Percentiles rank a stretch among this genome's conserved stretches.
Evolutionary conservation across 1,140 invertebrate genomes (phyloP).

Genomic region (Drosophila funebris): DNA sequence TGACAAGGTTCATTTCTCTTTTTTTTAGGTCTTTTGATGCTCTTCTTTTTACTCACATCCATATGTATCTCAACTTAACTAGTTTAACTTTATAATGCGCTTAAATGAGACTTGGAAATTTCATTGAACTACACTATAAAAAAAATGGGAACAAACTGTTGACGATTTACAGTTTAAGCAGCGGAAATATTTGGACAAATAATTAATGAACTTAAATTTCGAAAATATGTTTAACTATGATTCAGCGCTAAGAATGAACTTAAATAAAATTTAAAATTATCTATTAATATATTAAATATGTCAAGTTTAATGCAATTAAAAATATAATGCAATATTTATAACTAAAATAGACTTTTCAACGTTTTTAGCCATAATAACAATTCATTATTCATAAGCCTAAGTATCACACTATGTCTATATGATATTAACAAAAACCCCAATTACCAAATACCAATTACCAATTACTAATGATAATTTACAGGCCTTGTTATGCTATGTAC

Average conservation of each 20-base stretch:
- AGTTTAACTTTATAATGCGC: constrained; percentile 48
- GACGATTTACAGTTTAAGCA: constrained; percentile 49
- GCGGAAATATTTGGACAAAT: constrained; percentile 22
- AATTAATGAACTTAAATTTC: constrained; percentile 26
- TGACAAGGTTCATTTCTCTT: constrained; percentile 60
- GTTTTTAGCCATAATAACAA: constrained; percentile 8
- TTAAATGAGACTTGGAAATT: constrained; percentile 44
- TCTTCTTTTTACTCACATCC: constrained; percentile 11
- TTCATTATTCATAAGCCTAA: constrained; percentile 16
- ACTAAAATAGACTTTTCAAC: neutral
- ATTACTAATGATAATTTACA: constrained; percentile 43
- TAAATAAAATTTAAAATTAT: no score
- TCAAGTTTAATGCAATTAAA: constrained; percentile 5
- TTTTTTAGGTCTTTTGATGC: constrained; percentile 23
- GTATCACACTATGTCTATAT: constrained; percentile 9
- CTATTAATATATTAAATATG: no score
- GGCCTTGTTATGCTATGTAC: constrained; percentile 24
- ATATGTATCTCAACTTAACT: constrained; percentile 26
- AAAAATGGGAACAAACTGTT: constrained; percentile 63
- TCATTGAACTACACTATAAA: neutral
- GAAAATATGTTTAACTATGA: constrained; percentile 18
- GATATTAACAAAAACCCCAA: neutral
- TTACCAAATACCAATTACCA: constrained; percentile 30
- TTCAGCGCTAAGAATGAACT: neutral
- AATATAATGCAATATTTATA: constrained; percentile 7